phyloP scores from a whole-genome alignment of 1,140 invertebrate species.

The Arion vulgaris region DNA sequence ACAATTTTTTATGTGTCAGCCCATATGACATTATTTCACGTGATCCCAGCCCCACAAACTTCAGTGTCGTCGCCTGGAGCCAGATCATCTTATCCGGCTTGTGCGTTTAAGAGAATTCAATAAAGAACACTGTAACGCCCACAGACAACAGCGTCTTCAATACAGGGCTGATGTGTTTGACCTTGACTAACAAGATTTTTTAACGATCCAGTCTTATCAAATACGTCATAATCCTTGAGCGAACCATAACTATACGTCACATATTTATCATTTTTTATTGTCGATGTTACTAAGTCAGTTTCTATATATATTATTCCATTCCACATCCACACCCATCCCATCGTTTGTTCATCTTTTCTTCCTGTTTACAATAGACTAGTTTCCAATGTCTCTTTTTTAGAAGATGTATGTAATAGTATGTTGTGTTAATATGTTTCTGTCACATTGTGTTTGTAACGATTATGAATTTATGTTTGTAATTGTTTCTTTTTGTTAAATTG shows the following conservation, averaged over 20 bases:
- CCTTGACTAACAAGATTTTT: neutral
- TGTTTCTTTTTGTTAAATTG: too few species aligned
- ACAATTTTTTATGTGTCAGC: neutral
- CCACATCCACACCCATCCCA: too few species aligned
- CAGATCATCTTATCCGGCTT: neutral
- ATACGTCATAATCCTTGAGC: neutral
- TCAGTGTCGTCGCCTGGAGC: neutral
- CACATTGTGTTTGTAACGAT: too few species aligned
- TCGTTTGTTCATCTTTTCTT: too few species aligned
- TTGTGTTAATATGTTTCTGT: too few species aligned
- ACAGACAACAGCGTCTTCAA: neutral
- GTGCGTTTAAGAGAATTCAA: constrained; percentile 14
- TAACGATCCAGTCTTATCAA: neutral
- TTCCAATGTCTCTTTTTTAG: too few species aligned
- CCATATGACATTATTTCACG: neutral
- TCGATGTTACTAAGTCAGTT: neutral
- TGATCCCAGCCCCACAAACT: neutral
- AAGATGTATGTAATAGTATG: too few species aligned
- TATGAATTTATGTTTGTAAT: too few species aligned
- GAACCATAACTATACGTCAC: neutral
- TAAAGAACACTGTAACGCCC: neutral
- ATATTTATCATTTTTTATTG: neutral
- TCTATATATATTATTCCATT: too few species aligned
- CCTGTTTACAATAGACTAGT: too few species aligned
- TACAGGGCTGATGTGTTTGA: neutral